Conservation (phyloP, 2,888 invertebrate genomes). For the Eupithecia insigniata region DNA sequence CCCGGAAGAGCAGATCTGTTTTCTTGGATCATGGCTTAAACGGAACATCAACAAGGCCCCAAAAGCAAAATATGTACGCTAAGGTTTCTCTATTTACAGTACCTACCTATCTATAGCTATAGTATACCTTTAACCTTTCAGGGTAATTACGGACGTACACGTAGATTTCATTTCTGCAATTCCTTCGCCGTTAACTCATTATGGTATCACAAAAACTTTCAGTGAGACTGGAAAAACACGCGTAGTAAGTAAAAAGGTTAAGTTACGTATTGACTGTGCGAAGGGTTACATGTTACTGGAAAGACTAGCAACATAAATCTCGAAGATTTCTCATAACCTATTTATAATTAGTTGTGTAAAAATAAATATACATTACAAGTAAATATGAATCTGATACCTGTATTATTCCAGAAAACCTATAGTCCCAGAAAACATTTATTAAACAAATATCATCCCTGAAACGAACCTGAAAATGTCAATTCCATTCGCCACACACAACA, state of each 20-base stretch:
- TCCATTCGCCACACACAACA: no score
- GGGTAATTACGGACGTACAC: conserved; percentile 32
- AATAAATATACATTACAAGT: neutral
- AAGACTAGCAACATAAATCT: neutral
- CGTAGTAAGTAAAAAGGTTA: conserved; percentile 37
- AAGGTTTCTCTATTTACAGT: neutral
- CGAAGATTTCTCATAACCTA: no score
- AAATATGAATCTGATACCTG: neutral
- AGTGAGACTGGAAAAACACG: conserved; percentile 39
- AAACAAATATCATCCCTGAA: no score
- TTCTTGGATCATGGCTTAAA: no score
- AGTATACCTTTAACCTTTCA: neutral
- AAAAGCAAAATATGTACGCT: neutral
- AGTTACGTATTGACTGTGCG: conserved; percentile 35
- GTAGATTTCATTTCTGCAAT: conserved; percentile 19
- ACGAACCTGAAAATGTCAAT: no score
- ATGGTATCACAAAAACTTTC: conserved; percentile 39
- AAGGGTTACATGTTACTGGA: conserved; percentile 21
- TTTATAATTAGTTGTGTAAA: neutral
- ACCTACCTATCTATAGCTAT: neutral
- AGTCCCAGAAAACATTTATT: no score
- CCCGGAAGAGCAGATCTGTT: no score
- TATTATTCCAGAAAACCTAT: no score
- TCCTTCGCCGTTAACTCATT: conserved; percentile 32
- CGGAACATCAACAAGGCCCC: neutral